Conservation (phyloP, 2,113 vertebrate genomes). For the Pterocles burchelli region DNA sequence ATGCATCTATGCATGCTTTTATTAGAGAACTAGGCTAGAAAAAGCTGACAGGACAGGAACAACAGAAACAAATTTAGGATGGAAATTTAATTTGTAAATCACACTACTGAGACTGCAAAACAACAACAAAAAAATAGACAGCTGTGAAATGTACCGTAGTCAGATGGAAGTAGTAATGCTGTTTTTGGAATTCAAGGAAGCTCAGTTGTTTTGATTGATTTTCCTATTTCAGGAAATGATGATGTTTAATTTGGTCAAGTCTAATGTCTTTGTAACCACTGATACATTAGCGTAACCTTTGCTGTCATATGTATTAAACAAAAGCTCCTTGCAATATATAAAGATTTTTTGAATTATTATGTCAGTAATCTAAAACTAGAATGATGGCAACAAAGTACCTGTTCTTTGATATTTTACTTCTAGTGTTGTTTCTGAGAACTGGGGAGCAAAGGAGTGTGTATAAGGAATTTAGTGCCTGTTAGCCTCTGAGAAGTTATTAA, state of each 20-base stretch:
- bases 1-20: not conserved
- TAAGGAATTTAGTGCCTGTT: not conserved
- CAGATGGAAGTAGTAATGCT: not conserved
- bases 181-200: not conserved
- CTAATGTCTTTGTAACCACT: not conserved
- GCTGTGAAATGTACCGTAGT: not conserved
- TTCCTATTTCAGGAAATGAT: not conserved
- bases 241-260: not conserved
- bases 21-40: not conserved
- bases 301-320: not conserved
- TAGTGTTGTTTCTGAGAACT: not conserved
- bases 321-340: not conserved
- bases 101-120: not conserved
- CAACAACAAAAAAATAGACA: not conserved
- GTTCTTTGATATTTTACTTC: not conserved
- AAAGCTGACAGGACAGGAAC: not conserved
- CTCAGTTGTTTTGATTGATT: not conserved
- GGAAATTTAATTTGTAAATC: not conserved
- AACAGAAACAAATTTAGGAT: not conserved
- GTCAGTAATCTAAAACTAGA: not conserved
- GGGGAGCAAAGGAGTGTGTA: not conserved
- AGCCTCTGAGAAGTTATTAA: not conserved
- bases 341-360: not conserved
- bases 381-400: not conserved
- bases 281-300: not conserved